Conservation (phyloP, 2,113 vertebrate genomes). For the Rhinopomastus cyanomelas region DNA sequence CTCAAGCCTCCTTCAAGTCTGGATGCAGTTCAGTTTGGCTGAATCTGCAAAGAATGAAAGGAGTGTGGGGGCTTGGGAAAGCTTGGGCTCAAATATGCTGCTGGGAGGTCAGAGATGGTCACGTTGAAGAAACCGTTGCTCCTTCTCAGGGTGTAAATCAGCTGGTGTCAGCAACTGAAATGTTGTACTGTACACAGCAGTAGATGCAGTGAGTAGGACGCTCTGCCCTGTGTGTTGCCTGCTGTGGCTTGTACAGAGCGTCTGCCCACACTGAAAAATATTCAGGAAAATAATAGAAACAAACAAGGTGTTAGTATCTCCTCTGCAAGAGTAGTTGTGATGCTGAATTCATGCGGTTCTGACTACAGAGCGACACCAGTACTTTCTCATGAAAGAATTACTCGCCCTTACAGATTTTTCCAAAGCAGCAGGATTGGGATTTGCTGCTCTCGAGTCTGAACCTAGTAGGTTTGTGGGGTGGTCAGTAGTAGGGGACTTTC, state of each 20-base stretch:
- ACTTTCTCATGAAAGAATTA: not conserved
- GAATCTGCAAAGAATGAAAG: not conserved
- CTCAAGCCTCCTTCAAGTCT: not conserved
- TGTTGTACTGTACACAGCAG: not conserved
- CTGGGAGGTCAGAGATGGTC: not conserved
- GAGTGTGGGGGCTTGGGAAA: not conserved
- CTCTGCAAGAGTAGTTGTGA: not conserved
- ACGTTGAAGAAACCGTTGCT: accelerated
- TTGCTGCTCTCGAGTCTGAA: not conserved
- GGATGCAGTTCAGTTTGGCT: not conserved
- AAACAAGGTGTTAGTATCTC: not conserved
- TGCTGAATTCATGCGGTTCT: not conserved
- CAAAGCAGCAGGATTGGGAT: not conserved
- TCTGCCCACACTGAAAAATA: not conserved
- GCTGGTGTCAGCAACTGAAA: not conserved
- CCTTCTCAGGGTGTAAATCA: not conserved
- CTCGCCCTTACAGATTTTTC: not conserved
- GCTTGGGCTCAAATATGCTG: not conserved
- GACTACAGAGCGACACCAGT: not conserved
- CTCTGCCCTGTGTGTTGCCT: not conserved
- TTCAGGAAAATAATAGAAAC: not conserved
- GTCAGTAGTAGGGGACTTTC: not conserved
- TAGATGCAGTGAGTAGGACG: not conserved
- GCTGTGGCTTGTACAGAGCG: accelerated
- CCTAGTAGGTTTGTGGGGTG: not conserved